Conservation (phyloP, 2,888 invertebrate genomes). For the Plutella xylostella region DNA sequence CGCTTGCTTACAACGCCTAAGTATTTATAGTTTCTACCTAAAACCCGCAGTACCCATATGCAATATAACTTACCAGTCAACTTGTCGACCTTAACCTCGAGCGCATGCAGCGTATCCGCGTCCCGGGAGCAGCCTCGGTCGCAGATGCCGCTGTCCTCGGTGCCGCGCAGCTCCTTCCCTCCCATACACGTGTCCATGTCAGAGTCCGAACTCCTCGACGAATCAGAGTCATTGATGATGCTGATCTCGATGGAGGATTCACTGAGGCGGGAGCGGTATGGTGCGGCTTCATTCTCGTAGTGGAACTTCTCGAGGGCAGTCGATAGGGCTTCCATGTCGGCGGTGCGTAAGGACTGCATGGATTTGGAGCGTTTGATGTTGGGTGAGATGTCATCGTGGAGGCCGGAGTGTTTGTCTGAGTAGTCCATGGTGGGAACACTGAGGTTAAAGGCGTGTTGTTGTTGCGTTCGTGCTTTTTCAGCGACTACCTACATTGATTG, state of each 20-base stretch:
- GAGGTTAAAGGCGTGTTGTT: too few species aligned
- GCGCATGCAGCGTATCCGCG: slow-evolving; percentile 23
- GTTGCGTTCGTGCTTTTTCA: too few species aligned
- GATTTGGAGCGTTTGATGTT: neutral
- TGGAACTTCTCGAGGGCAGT: slow-evolving; percentile 3
- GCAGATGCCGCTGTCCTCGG: slow-evolving; percentile 25
- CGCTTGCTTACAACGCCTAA: neutral
- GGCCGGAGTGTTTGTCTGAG: too few species aligned
- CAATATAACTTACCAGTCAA: slow-evolving; percentile 31
- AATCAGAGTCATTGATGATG: neutral
- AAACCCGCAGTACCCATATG: neutral
- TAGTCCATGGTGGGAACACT: too few species aligned
- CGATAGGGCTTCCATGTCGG: neutral
- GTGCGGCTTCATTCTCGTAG: neutral
- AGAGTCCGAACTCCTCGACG: neutral
- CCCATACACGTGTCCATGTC: slow-evolving; percentile 10
- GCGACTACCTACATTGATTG: too few species aligned
- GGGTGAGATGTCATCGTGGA: too few species aligned
- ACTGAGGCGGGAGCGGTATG: neutral
- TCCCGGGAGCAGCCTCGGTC: slow-evolving; percentile 20
- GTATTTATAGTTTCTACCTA: neutral
- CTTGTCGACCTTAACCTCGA: slow-evolving; percentile 44
- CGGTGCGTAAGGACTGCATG: neutral
- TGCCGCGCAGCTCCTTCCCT: slow-evolving; percentile 24
- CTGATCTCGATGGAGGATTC: slow-evolving; percentile 7